Evolutionary conservation across 2,888 invertebrate species (phyloP).

Genomic region (Sicus ferrugineus): DNA sequence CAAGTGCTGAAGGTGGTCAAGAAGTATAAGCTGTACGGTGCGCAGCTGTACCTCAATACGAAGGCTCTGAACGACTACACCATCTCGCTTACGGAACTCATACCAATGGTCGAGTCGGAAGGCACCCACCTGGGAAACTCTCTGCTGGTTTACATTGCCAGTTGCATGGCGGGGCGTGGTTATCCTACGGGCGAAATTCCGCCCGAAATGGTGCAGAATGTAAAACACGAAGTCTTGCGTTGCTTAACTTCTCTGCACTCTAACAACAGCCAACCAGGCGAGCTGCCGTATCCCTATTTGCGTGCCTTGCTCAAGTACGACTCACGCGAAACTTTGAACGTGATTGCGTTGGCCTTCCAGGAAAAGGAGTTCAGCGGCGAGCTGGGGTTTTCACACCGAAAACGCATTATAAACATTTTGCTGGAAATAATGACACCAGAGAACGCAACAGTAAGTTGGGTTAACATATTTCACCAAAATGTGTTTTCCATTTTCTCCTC

Average conservation of each 20-base stretch:
- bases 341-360: slow-evolving; percentile 83
- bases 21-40: slow-evolving; percentile 59
- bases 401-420: slow-evolving; percentile 80
- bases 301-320: slow-evolving; percentile 82
- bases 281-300: slow-evolving; percentile 75
- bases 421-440: slow-evolving; percentile 76
- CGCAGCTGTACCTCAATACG: slow-evolving; percentile 76
- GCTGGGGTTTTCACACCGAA: slow-evolving; percentile 75
- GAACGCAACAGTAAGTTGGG: slow-evolving; percentile 70
- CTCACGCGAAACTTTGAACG: slow-evolving; percentile 85
- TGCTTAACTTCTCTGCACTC: slow-evolving; percentile 76
- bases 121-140: slow-evolving; percentile 77
- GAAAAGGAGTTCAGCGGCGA: slow-evolving; percentile 80
- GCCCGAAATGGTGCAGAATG: slow-evolving; percentile 69
- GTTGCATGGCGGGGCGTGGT: slow-evolving; percentile 85
- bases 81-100: slow-evolving; percentile 75
- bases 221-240: slow-evolving; percentile 77
- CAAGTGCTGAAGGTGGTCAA: slow-evolving; percentile 67
- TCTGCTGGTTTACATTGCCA: slow-evolving; percentile 84
- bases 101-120: slow-evolving; percentile 66
- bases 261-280: slow-evolving; percentile 69
- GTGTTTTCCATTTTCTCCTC: neutral
- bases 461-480: neutral
- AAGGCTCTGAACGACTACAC: slow-evolving; percentile 79
- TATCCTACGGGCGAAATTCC: slow-evolving; percentile 81